A percentile compares a stretch with the other conserved stretches of the same genome.
These are phyloP conservation scores for Meteorus sp. DNA, from an alignment of 1,140 invertebrate species.

Conservation along the genomic window DNA sequence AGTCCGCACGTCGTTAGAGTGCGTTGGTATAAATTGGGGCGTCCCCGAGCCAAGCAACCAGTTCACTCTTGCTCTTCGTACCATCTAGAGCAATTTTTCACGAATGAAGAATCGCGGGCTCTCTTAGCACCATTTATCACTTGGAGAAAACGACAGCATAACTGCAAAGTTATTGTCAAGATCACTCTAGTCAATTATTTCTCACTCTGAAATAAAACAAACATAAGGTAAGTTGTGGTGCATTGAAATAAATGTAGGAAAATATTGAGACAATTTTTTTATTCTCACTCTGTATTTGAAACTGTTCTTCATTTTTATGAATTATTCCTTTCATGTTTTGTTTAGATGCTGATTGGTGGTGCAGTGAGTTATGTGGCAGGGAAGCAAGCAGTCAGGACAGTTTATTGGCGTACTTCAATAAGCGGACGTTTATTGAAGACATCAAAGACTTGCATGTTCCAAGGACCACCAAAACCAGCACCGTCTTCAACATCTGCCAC, in stretches of 20 bases:
- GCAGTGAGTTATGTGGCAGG: slow-evolving; percentile 70
- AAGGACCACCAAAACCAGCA: slow-evolving; percentile 56
- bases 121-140: neutral
- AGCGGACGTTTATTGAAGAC: slow-evolving; percentile 62
- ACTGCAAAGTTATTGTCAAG: slow-evolving; percentile 1
- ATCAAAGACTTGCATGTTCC: slow-evolving; percentile 65
- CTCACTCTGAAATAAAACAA: too few species aligned
- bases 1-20: too few species aligned
- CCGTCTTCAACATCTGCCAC: slow-evolving; percentile 39
- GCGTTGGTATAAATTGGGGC: slow-evolving; percentile 6
- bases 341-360: slow-evolving; percentile 56
- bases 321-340: slow-evolving; percentile 19
- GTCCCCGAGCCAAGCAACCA: neutral
- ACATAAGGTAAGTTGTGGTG: too few species aligned
- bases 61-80: neutral
- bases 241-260: too few species aligned
- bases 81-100: slow-evolving; percentile 1
- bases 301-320: neutral
- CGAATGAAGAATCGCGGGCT: slow-evolving; percentile 22
- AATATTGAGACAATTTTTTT: neutral
- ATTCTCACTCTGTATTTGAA: neutral
- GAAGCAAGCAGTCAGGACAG: slow-evolving; percentile 69
- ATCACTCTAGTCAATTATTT: slow-evolving; percentile 6
- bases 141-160: neutral
- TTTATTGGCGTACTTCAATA: slow-evolving; percentile 68